Evolutionary conservation across 2,888 invertebrate genomes (phyloP).

Genomic region (Blomia tropicalis): DNA sequence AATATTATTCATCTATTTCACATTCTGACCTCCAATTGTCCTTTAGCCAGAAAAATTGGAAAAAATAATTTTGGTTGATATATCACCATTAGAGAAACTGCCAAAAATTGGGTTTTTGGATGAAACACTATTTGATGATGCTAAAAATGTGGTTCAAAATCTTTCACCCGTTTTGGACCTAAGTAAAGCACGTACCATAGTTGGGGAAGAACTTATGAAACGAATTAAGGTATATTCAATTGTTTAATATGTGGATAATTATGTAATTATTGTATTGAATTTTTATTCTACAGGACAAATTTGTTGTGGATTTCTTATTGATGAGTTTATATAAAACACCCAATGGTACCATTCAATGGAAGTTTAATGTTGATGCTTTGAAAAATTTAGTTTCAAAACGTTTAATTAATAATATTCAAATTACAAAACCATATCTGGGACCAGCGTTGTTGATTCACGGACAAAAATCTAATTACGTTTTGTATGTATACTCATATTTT

Average conservation of each 20-base stretch:
- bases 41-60: conserved; percentile 41
- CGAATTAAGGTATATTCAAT: conserved; percentile 24
- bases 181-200: conserved; percentile 51
- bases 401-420: conserved; percentile 49
- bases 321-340: conserved; percentile 45
- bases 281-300: conserved; percentile 6
- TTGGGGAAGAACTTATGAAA: conserved; percentile 46
- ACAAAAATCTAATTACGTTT: conserved; percentile 36
- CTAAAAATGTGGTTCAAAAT: conserved; percentile 45
- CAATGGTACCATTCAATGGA: conserved; percentile 53
- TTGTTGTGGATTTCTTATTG: conserved; percentile 17
- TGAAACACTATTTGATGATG: conserved; percentile 2
- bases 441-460: conserved; percentile 72
- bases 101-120: conserved; percentile 27
- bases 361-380: conserved; percentile 59
- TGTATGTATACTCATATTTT: conserved; percentile 39
- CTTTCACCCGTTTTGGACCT: conserved; percentile 49
- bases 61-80: conserved; percentile 53
- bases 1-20: background rate
- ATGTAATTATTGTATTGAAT: background rate
- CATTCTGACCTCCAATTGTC: conserved; percentile 2
- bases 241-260: no score
- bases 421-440: conserved; percentile 42
- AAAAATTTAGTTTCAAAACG: conserved; percentile 45
- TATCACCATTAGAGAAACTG: conserved; percentile 43